Base-by-base conservation (phyloP, 2,113 vertebrate genomes). In the Dipodomys spectabilis region DNA sequence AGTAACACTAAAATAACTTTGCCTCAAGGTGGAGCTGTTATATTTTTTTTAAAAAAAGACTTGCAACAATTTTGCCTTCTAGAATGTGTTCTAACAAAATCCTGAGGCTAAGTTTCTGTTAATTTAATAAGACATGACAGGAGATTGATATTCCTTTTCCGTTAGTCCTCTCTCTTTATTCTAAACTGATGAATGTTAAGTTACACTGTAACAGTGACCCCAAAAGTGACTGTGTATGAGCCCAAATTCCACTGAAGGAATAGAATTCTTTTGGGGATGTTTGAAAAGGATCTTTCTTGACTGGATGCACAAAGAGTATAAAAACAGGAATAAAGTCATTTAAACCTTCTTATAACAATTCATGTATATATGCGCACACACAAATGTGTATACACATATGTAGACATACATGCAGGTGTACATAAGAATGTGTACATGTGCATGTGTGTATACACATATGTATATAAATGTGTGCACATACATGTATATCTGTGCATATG, bases 11-110 rank as follows among this genome's bases (percentile, higher is more conserved):
- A 2, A 82, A 64, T 67, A 1, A 19, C 90, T 30, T 87, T 93
- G 71, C 96, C 98, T 98, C 96, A 95, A 98, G 97, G 92, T 97
- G 98, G 98, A 97, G 98, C 98, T 98, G 62, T 97, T 97, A 96
- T 90, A 92, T 98, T 97, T 98, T 98, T 91, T 73, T 81, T 62
- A 94, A 78, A 84, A 86, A 4, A 28, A 32, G 75, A 28, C 92
- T 11, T 49, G 20, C 23, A 72, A 18, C 3, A 0, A 28, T 77
- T 93, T 69, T 23, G 30, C n/a, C 45, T 96, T 73, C 28, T n/a
- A 75, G 82, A 87, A 86, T 88, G 68, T 69, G 6, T 84, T 95
- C 53, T 57, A 57, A 16, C 53, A 74, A 95, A 60, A 94, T 95
- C 57, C 92, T 69, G 73, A 94, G 89, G 82, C 68, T 60, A 90